A percentile compares a stretch with the other conserved stretches of the same genome.
Evolutionary conservation across 92 coral and sea anemone genomes (phyloP).

Genomic region (Phenganax stokvisi): DNA sequence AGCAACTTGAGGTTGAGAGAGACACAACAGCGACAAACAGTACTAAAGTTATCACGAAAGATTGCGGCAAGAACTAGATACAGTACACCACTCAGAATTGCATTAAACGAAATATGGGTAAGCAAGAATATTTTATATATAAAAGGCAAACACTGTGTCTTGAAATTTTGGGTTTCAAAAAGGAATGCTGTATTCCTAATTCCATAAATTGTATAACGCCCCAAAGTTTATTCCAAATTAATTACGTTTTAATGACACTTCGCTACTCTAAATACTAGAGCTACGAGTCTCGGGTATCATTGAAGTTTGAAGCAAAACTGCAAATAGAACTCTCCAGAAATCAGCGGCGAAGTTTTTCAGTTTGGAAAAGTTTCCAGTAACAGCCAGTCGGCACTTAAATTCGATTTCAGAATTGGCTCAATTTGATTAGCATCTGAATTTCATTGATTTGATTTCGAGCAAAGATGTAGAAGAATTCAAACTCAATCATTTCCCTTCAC

Average conservation of each 20-base stretch:
- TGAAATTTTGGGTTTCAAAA: not conserved
- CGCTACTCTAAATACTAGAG: slow-evolving; percentile 23
- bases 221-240: slow-evolving; percentile 31
- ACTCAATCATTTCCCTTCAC: not conserved
- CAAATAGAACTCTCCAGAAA: not conserved
- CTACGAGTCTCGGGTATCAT: not conserved
- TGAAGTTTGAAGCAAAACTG: slow-evolving; percentile 25
- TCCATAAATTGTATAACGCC: not conserved
- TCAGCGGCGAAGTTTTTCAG: not conserved
- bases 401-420: not conserved
- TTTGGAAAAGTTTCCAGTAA: not conserved
- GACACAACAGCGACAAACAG: too few relatives aligned
- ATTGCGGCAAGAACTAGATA: too few relatives aligned
- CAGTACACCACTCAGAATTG: too few relatives aligned
- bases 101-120: too few relatives aligned
- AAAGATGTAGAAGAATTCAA: not conserved
- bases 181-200: not conserved
- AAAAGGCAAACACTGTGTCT: not conserved
- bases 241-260: slow-evolving; percentile 40
- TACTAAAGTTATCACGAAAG: too few relatives aligned
- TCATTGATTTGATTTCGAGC: slow-evolving; percentile 9
- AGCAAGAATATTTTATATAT: too few relatives aligned
- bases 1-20: too few relatives aligned
- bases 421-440: not conserved
- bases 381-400: not conserved